phyloP scores from a whole-genome alignment of 2,797 vertebrate genomes.

The Peromyscus eremicus region DNA sequence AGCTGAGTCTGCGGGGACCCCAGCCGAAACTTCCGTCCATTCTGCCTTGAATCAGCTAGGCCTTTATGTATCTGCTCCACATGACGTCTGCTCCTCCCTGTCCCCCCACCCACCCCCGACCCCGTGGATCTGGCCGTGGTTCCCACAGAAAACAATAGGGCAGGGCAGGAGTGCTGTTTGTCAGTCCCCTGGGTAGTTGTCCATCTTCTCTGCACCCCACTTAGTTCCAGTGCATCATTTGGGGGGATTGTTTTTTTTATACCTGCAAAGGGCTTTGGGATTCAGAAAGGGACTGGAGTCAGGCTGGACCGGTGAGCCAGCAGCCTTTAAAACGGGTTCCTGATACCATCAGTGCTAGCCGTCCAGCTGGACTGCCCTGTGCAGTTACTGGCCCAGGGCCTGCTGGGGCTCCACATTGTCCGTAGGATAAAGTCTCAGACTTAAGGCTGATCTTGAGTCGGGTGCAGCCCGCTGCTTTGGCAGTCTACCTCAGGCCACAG shows the following conservation, averaged over 20 bases:
- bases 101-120: accelerated
- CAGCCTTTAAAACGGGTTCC: neutral
- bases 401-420: neutral
- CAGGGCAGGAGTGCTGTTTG: no score
- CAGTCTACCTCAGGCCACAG: neutral
- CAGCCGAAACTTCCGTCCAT: neutral
- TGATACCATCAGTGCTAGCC: neutral
- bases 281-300: neutral
- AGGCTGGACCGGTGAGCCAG: neutral
- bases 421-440: neutral
- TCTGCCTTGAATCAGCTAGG: neutral
- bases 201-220: neutral
- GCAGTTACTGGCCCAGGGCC: neutral
- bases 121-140: neutral
- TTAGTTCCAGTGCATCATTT: neutral
- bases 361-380: neutral
- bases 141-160: neutral
- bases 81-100: neutral
- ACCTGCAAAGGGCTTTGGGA: neutral
- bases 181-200: neutral
- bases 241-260: neutral
- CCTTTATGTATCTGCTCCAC: accelerated
- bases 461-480: neutral
- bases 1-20: neutral
- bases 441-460: neutral